Percentiles rank a stretch among this genome's conserved stretches.
Conservation (phyloP, 1,140 invertebrate species). For the Xylocopa sonorina region DNA sequence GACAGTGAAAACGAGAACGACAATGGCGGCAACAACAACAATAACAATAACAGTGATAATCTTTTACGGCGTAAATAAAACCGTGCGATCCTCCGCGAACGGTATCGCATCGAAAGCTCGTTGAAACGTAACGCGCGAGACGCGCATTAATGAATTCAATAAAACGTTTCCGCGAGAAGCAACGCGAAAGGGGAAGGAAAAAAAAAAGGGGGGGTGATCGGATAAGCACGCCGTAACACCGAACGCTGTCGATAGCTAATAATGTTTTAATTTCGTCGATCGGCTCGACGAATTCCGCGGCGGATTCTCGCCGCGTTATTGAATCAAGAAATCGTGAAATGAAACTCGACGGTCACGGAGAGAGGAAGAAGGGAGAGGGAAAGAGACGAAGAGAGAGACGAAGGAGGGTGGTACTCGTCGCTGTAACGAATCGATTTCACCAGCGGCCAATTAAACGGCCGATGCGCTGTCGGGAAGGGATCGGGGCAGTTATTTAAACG, state of each 20-base stretch:
- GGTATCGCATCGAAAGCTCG: constrained; percentile 19
- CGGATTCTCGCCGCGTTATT: constrained; percentile 1
- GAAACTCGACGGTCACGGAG: constrained; percentile 22
- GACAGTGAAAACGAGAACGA: too few relatives aligned
- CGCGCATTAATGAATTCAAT: constrained; percentile 33
- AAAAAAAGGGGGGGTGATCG: neutral
- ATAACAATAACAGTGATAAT: too few relatives aligned
- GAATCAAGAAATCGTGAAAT: constrained; percentile 33
- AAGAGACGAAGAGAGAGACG: too few relatives aligned
- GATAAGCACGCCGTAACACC: neutral
- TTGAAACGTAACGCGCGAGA: constrained; percentile 1
- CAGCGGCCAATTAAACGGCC: constrained; percentile 16
- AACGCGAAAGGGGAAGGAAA: neutral
- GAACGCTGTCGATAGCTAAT: constrained; percentile 14
- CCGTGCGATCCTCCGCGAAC: neutral
- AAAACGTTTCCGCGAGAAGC: constrained; percentile 3
- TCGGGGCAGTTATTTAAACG: constrained; percentile 17
- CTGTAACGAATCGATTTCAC: constrained; percentile 32
- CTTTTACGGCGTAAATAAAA: neutral
- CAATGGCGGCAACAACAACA: too few relatives aligned
- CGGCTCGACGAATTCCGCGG: neutral
- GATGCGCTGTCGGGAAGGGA: too few relatives aligned
- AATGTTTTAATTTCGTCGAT: constrained; percentile 14
- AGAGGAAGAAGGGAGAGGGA: too few relatives aligned
- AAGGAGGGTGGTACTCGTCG: too few relatives aligned